These are phyloP conservation scores for Drosophila novamexicana DNA, from an alignment of 1,140 invertebrate species.

Conservation along the genomic window DNA sequence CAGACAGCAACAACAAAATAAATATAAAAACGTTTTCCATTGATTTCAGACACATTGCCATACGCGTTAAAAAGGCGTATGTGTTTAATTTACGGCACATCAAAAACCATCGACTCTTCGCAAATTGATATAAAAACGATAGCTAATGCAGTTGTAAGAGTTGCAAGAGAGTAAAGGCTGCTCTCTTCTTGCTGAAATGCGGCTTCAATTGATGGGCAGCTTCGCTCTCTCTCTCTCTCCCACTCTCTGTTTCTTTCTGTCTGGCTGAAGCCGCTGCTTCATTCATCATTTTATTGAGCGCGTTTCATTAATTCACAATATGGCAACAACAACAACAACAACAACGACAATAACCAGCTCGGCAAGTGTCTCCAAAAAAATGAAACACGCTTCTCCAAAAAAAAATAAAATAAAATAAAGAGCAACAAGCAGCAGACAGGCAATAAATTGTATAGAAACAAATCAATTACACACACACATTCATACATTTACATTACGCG, in stretches of 20 bases:
- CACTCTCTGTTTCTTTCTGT: background rate
- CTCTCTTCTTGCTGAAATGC: slow-evolving; percentile 11
- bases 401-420: background rate
- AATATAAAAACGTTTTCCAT: slow-evolving; percentile 52
- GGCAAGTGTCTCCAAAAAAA: slow-evolving; percentile 42
- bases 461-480: slow-evolving; percentile 66
- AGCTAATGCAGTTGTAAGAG: background rate
- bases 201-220: slow-evolving; percentile 13
- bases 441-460: slow-evolving; percentile 77
- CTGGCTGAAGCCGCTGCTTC: background rate
- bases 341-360: slow-evolving; percentile 23
- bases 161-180: background rate
- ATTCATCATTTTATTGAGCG: slow-evolving; percentile 56
- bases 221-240: background rate
- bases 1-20: slow-evolving; percentile 23
- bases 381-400: slow-evolving; percentile 36
- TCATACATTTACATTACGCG: slow-evolving; percentile 10
- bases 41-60: slow-evolving; percentile 75
- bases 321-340: slow-evolving; percentile 27
- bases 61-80: slow-evolving; percentile 41
- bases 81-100: slow-evolving; percentile 18
- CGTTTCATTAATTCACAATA: slow-evolving; percentile 69
- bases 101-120: slow-evolving; percentile 16
- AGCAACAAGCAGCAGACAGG: slow-evolving; percentile 20
- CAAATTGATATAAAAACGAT: background rate